Conservation (phyloP, 2,888 invertebrate species). For the Apotomis betuletana region DNA sequence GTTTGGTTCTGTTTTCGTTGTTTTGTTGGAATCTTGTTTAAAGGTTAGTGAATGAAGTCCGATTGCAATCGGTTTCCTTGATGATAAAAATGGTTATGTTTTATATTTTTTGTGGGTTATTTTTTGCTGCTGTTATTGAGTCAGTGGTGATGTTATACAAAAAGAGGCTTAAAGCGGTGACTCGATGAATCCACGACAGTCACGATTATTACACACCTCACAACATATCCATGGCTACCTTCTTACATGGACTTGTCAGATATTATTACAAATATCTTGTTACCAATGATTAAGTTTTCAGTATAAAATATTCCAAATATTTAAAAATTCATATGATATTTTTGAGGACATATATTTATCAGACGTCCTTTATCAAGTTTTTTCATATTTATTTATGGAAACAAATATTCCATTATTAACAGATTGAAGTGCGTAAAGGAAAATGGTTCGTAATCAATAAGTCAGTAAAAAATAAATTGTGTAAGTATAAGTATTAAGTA, state of each 20-base stretch:
- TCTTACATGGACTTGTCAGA: slow-evolving; percentile 8
- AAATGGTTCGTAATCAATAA: too few relatives aligned
- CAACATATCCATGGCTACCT: slow-evolving; percentile 16
- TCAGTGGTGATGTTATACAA: slow-evolving; percentile 37
- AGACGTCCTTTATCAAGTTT: too few relatives aligned
- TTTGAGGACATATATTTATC: too few relatives aligned
- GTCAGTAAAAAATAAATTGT: too few relatives aligned
- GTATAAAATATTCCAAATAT: too few relatives aligned
- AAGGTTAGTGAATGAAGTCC: slow-evolving; percentile 38
- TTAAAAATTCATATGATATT: too few relatives aligned
- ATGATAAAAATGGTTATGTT: slow-evolving; percentile 40
- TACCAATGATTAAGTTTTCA: not conserved
- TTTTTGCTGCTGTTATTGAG: slow-evolving; percentile 38
- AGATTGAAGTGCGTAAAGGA: too few relatives aligned
- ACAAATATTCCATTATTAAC: too few relatives aligned
- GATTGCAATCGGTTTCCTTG: slow-evolving; percentile 41
- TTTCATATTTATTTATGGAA: too few relatives aligned
- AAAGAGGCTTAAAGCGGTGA: slow-evolving; percentile 22
- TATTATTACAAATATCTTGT: slow-evolving; percentile 13
- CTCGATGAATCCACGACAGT: slow-evolving; percentile 12
- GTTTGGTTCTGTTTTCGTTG: slow-evolving; percentile 55
- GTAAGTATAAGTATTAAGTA: too few relatives aligned
- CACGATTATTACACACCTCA: slow-evolving; percentile 30
- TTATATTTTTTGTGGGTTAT: slow-evolving; percentile 27
- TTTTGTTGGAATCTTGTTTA: slow-evolving; percentile 33